Evolutionary conservation across 2,888 invertebrate genomes (phyloP).

Genomic region (Penaeus monodon): DNA sequence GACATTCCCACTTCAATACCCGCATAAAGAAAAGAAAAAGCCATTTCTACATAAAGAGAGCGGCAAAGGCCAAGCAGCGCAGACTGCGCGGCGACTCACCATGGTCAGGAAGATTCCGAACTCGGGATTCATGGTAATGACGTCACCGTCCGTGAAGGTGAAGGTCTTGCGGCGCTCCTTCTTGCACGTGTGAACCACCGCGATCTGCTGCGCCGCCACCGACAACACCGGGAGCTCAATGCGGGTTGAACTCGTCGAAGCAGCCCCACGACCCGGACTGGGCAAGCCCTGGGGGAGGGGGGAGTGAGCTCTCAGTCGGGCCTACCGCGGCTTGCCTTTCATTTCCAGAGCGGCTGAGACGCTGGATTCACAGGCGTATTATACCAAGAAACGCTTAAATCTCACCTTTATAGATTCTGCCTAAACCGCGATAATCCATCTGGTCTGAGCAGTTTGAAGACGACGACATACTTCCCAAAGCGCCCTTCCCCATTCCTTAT

Average conservation of each 20-base stretch:
- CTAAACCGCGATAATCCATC: constrained; percentile 85
- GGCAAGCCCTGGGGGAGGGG: constrained; percentile 77
- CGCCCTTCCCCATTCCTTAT: constrained; percentile 98
- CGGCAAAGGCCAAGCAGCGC: no score
- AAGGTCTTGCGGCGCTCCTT: constrained; percentile 93
- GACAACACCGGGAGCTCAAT: constrained; percentile 94
- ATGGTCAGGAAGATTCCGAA: constrained; percentile 98
- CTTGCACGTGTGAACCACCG: constrained; percentile 86
- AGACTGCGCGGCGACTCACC: constrained; percentile 74
- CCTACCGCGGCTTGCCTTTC: no score
- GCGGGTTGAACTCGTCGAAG: constrained; percentile 89
- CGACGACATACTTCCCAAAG: constrained; percentile 90
- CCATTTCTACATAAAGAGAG: no score
- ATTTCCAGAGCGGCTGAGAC: no score
- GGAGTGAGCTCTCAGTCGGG: no score
- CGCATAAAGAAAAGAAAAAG: no score
- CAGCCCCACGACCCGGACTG: constrained; percentile 98
- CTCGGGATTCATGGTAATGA: constrained; percentile 91
- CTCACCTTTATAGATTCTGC: constrained; percentile 65
- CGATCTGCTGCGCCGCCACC: constrained; percentile 97
- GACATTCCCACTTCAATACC: no score
- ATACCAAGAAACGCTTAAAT: no score
- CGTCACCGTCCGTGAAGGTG: constrained; percentile 93
- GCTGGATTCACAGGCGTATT: neutral
- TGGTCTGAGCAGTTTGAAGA: constrained; percentile 98